Conservation (phyloP, 2,113 vertebrate species). For the Petroica traversi region DNA sequence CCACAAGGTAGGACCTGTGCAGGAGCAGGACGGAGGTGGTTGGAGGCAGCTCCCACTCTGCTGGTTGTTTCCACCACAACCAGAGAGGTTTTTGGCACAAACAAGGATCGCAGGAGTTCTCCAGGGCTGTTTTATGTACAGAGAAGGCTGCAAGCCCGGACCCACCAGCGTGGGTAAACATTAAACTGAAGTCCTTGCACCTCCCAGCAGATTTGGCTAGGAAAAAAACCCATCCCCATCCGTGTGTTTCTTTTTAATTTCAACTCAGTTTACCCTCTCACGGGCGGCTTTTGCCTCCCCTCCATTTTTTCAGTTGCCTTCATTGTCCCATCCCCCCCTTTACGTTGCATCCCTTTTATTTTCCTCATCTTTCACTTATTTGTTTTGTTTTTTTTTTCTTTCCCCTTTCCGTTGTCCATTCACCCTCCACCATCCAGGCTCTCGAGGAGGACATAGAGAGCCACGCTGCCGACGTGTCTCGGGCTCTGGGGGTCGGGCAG, state of each 20-base stretch:
- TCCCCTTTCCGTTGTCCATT: slow-evolving; percentile 73
- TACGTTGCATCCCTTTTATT: not conserved
- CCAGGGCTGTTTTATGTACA: not conserved
- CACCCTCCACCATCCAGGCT: slow-evolving; percentile 80
- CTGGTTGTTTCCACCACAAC: not conserved
- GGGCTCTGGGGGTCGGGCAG: slow-evolving; percentile 83
- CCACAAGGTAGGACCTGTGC: slow-evolving; percentile 83
- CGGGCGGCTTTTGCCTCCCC: not conserved
- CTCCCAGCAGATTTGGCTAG: not conserved
- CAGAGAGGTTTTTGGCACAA: not conserved
- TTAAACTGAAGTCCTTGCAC: not conserved
- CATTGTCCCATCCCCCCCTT: not conserved
- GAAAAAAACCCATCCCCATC: not conserved
- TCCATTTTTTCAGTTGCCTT: slow-evolving; percentile 42
- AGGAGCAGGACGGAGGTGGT: not conserved
- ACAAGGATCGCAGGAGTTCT: not conserved
- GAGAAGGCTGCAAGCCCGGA: not conserved
- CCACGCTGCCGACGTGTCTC: slow-evolving; percentile 78
- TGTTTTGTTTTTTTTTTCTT: not conserved
- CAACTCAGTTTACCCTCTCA: not conserved
- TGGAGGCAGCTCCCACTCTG: not conserved
- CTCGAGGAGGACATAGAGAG: slow-evolving; percentile 88
- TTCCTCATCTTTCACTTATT: not conserved
- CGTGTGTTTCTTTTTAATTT: not conserved
- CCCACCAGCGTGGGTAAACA: not conserved